A percentile compares a stretch with the other conserved stretches of the same genome.
Evolutionary conservation across 64 coral and sea anemone genomes (phyloP).

Genomic region (Pachyseris speciosa): DNA sequence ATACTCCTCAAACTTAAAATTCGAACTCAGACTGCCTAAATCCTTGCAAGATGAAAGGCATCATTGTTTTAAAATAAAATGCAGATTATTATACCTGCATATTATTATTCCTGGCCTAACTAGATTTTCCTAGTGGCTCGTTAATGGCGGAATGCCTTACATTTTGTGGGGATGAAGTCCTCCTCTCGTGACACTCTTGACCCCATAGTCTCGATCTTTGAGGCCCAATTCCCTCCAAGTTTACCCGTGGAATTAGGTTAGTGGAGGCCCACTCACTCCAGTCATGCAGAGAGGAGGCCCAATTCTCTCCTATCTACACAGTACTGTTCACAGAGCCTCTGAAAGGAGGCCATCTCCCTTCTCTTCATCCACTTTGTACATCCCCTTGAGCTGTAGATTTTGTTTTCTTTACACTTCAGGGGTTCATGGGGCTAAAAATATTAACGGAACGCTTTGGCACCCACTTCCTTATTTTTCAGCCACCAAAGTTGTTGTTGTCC

Average conservation of each 20-base stretch:
- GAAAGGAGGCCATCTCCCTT: no score
- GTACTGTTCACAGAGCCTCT: no score
- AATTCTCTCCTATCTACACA: no score
- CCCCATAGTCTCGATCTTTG: neutral
- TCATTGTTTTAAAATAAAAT: neutral
- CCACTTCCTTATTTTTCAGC: no score
- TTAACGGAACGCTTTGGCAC: no score
- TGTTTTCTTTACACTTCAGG: no score
- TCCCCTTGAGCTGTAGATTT: no score
- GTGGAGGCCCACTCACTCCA: no score
- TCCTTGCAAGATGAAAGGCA: neutral
- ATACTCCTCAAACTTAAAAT: neutral
- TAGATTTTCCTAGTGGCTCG: neutral
- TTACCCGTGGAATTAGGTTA: neutral
- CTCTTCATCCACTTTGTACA: no score
- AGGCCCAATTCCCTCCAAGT: neutral
- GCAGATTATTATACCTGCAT: neutral
- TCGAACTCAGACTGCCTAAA: neutral
- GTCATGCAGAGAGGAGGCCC: no score
- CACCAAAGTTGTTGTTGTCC: no score
- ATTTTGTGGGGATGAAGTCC: slow-evolving; percentile 6
- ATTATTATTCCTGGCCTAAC: neutral
- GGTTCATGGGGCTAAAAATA: no score
- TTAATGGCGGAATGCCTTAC: neutral
- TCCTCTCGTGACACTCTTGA: slow-evolving; percentile 24